Evolutionary conservation across 2,888 invertebrate species (phyloP).

Genomic region (Patella depressa): DNA sequence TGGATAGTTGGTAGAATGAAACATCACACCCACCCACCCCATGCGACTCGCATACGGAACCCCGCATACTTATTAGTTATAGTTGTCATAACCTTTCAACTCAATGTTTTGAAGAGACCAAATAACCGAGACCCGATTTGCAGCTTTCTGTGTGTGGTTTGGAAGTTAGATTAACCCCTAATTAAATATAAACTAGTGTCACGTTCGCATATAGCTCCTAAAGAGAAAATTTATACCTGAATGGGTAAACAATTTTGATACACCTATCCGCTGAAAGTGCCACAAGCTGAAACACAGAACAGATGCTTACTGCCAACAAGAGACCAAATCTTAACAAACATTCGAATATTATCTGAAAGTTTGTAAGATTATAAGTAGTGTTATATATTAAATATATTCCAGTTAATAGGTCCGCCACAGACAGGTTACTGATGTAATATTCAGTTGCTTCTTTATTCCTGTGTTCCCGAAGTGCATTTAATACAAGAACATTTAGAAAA

Average conservation of each 20-base stretch:
- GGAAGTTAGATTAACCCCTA: no score
- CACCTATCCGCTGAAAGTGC: not conserved
- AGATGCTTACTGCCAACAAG: not conserved
- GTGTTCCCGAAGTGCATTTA: not conserved
- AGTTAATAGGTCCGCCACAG: not conserved
- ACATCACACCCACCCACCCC: no score
- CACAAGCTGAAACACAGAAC: not conserved
- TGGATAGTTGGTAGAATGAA: no score
- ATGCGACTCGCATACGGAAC: no score
- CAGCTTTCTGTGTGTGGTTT: no score
- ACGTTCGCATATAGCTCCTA: no score
- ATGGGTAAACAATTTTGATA: not conserved
- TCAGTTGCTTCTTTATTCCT: not conserved
- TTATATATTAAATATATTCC: not conserved
- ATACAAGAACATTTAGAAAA: not conserved
- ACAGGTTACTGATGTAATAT: not conserved
- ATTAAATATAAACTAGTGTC: no score
- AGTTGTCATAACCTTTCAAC: no score
- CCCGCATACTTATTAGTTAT: no score
- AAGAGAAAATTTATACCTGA: not conserved
- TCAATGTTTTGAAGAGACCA: no score
- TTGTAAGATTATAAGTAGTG: not conserved
- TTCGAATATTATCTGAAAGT: not conserved
- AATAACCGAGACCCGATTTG: no score
- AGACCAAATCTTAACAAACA: conserved; percentile 1